phyloP scores from a whole-genome alignment of 2,113 vertebrate species.

The Vireo altiloquus region DNA sequence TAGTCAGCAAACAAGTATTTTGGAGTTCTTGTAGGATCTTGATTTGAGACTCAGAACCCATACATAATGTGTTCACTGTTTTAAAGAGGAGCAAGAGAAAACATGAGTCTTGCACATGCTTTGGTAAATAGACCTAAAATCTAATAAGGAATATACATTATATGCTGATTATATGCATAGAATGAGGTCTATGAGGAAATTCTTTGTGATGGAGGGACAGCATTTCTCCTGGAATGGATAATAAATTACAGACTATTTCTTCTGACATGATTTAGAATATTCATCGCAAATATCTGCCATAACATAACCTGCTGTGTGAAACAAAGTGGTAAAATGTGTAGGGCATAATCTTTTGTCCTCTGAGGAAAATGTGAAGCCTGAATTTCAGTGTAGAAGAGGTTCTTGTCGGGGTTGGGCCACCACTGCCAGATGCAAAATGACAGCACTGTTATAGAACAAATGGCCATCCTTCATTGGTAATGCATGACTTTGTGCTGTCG shows the following conservation, averaged over 20 bases:
- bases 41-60: background rate
- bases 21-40: constrained; percentile 3
- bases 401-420: background rate
- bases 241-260: background rate
- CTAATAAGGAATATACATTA: constrained; percentile 30
- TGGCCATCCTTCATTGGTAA: background rate
- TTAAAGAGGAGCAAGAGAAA: background rate
- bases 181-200: constrained; percentile 4
- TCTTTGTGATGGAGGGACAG: background rate
- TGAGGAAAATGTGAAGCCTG: background rate
- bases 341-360: background rate
- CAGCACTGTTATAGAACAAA: background rate
- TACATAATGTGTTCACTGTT: background rate
- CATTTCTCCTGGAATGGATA: background rate
- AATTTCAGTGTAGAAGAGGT: background rate
- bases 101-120: background rate
- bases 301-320: background rate
- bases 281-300: background rate
- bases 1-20: constrained; percentile 36
- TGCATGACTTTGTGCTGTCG: background rate
- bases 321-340: background rate
- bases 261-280: background rate
- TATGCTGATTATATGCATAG: background rate
- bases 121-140: constrained; percentile 45
- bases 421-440: background rate